A percentile compares a stretch with the other conserved stretches of the same genome.
phyloP scores from a whole-genome alignment of 2,797 vertebrate species.

The Aphelocoma californica region DNA sequence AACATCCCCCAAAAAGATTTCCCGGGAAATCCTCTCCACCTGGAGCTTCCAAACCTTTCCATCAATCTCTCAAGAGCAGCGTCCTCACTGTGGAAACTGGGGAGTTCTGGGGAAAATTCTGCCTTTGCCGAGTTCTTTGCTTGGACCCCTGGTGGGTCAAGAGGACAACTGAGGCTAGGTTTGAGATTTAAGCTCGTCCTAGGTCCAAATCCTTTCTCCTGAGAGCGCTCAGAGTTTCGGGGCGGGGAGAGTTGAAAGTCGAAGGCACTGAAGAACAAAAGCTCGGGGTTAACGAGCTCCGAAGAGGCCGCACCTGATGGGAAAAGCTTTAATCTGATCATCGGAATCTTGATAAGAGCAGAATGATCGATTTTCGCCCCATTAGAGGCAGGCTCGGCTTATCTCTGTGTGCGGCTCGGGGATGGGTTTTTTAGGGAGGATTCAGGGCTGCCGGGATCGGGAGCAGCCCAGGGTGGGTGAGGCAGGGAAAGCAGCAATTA shows the following conservation, averaged over 20 bases:
- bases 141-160: accelerated
- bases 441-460: neutral
- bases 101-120: accelerated
- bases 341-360: neutral
- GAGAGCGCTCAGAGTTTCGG: neutral
- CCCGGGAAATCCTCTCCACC: neutral
- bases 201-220: neutral
- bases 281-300: neutral
- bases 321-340: neutral
- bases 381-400: neutral
- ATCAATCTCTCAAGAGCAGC: neutral
- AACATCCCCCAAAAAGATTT: neutral
- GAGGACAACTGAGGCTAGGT: neutral
- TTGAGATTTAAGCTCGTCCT: neutral
- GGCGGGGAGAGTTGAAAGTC: neutral
- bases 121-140: neutral
- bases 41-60: accelerated
- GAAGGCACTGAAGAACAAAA: accelerated
- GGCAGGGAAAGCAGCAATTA: accelerated
- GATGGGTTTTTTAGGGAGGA: neutral
- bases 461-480: neutral
- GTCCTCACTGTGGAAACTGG: accelerated
- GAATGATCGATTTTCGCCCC: neutral
- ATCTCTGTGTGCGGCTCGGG: accelerated
- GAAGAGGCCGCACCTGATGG: neutral